Base-by-base conservation (phyloP, 2,888 invertebrate species). In the Lutraria lutraria region DNA sequence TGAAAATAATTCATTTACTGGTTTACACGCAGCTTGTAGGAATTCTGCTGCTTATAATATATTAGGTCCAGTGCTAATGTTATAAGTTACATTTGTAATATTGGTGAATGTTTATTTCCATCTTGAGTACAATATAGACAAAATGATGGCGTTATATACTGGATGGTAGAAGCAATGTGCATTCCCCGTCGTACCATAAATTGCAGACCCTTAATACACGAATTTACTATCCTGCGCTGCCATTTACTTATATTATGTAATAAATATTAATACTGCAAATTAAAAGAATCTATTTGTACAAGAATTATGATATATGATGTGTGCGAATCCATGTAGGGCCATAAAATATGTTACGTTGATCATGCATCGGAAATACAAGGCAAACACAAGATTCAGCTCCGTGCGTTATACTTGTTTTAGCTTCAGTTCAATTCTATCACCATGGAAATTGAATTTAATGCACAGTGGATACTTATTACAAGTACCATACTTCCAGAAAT, bases 161-260 rank as follows among this genome's bases (percentile, higher is more conserved):
- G 25, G 13, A 76, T 76, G 34, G 16, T 34, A 31, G 76, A 76
- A 34, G 34, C 76, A 15, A 76, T 63, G 31, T 34, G 34, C 76
- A 76, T 76, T 31, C 76, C 34, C 76, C 0, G 34, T 31, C 31
- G 76, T 76, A 16, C 6, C 25, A 76, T 76, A 76, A 76, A 76
- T 76, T 76, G 34, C 34, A 76, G 29, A 76, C 29, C 29, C 34
- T 31, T 76, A 76, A 76, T 76, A 31, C 31, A 76, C 76, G 31
- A 76, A 76, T 76, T 34, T 76, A 76, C 76, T 34, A 76, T 76
- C 29, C 34, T 13, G 6, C 31, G 16, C 16, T 34, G 76, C 76
- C 34, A 76, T 76, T 76, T 76, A 76, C 76, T 76, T 76, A 76
- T 76, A 76, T 76, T 34, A 34, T 76, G 76, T 76, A 34, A 76